Percentiles rank a stretch among this genome's conserved stretches.
Conservation (phyloP, 2,113 vertebrate genomes). For the Bubo bubo region DNA sequence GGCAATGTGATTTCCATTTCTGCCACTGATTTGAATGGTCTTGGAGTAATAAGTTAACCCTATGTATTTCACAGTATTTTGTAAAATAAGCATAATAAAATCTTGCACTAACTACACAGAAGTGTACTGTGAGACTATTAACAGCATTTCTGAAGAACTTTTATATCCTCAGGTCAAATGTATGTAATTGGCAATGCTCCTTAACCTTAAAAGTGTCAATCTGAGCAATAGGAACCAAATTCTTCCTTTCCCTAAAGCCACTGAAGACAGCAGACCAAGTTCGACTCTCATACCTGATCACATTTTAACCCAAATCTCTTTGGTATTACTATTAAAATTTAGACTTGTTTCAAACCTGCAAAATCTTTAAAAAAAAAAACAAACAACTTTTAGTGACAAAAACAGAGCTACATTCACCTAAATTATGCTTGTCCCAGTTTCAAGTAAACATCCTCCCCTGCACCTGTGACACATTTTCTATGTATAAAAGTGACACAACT, state of each 20-base stretch:
- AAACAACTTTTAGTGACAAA: not conserved
- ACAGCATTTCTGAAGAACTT: not conserved
- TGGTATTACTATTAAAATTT: not conserved
- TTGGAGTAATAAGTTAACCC: not conserved
- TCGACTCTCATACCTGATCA: not conserved
- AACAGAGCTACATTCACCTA: not conserved
- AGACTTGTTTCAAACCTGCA: not conserved
- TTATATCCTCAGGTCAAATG: not conserved
- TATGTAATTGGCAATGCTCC: not conserved
- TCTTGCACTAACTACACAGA: not conserved
- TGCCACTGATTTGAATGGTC: not conserved
- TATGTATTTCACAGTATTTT: not conserved
- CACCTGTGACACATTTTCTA: not conserved
- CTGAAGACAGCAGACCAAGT: not conserved
- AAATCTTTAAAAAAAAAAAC: not conserved
- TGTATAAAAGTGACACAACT: not conserved
- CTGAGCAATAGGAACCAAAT: not conserved
- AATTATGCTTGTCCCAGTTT: not conserved
- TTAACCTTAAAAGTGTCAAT: not conserved
- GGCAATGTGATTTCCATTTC: not conserved
- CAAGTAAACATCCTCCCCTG: not conserved
- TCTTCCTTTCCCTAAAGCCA: not conserved
- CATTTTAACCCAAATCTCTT: not conserved
- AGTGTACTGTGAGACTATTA: not conserved
- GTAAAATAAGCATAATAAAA: not conserved